A percentile compares a stretch with the other conserved stretches of the same genome.
Evolutionary conservation across 2,888 invertebrate species (phyloP).

Genomic region (Escarpia spicata): DNA sequence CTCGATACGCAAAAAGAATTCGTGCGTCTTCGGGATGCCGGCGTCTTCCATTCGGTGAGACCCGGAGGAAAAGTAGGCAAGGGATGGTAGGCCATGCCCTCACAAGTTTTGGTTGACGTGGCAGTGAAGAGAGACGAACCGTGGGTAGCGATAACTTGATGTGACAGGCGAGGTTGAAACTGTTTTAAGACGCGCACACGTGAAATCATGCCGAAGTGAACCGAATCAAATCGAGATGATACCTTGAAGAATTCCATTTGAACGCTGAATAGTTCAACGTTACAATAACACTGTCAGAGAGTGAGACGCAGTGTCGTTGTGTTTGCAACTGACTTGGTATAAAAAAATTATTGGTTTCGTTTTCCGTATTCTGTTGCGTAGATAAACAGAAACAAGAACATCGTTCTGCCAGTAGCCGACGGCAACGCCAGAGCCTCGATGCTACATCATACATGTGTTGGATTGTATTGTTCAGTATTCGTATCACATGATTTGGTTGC

Average conservation of each 20-base stretch:
- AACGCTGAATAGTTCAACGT: not conserved
- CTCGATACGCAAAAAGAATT: conserved; percentile 10
- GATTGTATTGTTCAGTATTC: not conserved
- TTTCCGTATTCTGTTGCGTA: not conserved
- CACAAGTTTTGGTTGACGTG: not conserved
- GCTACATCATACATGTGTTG: not conserved
- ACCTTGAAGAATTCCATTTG: not conserved
- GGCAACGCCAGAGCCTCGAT: too few species aligned
- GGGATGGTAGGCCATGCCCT: not conserved
- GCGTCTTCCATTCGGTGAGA: not conserved
- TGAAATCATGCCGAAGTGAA: not conserved
- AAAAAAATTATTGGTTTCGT: not conserved
- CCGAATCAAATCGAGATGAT: not conserved
- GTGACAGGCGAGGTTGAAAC: not conserved
- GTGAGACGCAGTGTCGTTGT: not conserved
- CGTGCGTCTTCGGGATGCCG: not conserved
- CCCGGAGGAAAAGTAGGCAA: not conserved
- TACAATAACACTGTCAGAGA: not conserved
- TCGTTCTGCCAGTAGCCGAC: not conserved
- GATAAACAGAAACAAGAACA: not conserved
- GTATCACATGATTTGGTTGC: too few species aligned
- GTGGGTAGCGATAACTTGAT: not conserved
- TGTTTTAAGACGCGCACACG: not conserved
- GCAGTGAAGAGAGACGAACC: not conserved
- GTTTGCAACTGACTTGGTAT: not conserved